A percentile compares a stretch with the other conserved stretches of the same genome.
phyloP scores from a whole-genome alignment of 1,140 invertebrate genomes.

The Muscidifurax raptorellus region DNA sequence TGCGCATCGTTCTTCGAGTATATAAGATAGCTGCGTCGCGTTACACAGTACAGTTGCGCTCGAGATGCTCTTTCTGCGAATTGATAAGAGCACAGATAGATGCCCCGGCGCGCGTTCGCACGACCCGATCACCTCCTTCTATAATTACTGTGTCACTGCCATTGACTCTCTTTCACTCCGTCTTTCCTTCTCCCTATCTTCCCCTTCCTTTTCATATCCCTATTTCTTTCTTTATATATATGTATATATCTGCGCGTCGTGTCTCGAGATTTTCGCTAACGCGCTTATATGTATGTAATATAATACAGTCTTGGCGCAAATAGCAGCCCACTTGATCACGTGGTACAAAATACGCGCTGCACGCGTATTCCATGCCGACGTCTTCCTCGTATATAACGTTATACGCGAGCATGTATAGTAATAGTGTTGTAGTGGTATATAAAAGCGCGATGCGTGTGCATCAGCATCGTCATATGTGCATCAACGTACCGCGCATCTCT shows the following conservation, averaged over 20 bases:
- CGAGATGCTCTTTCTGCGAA: conserved; percentile 36
- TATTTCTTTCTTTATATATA: background rate
- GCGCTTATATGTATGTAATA: background rate
- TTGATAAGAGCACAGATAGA: conserved; percentile 56
- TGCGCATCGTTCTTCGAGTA: background rate
- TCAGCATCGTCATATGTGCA: background rate
- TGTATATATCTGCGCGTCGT: background rate
- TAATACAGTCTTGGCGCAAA: background rate
- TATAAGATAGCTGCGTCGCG: background rate
- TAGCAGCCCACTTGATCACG: background rate
- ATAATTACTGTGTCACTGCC: conserved; percentile 63
- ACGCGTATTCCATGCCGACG: background rate
- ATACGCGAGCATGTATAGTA: too few species aligned
- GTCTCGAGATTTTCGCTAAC: background rate
- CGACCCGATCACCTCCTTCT: conserved; percentile 62
- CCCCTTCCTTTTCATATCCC: background rate
- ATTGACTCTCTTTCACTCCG: conserved; percentile 55
- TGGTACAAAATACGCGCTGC: background rate
- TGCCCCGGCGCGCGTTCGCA: conserved; percentile 36
- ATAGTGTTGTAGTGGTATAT: too few species aligned
- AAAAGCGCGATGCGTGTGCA: background rate
- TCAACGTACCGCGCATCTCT: background rate
- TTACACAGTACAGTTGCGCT: background rate
- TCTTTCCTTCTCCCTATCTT: conserved; percentile 32
- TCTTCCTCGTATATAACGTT: background rate